phyloP scores from a whole-genome alignment of 30 jellyfish, hydroid and myxozoan species.

The Phacellophora camtschatica region DNA sequence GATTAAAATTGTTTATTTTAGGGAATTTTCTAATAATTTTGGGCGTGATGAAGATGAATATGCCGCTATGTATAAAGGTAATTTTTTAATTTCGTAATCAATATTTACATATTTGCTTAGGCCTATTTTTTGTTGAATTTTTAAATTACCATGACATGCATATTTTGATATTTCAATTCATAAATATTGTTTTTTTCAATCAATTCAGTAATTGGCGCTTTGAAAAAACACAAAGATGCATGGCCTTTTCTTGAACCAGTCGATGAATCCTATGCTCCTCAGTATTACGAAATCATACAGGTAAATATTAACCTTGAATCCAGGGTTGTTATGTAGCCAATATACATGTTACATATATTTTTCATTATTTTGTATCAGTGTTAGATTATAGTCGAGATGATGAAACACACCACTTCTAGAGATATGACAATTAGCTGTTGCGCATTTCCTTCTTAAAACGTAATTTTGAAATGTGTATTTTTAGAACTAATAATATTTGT shows the following conservation, averaged over 20 bases:
- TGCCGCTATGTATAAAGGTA: slow-evolving; percentile 86
- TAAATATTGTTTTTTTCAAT: background rate
- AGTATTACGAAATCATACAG: slow-evolving; percentile 74
- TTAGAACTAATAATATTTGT: too few relatives aligned
- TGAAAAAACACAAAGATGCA: slow-evolving; percentile 87
- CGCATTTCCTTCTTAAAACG: too few relatives aligned
- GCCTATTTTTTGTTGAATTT: background rate
- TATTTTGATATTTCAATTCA: background rate
- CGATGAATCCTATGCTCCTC: slow-evolving; percentile 94
- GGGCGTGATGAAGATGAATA: slow-evolving; percentile 78
- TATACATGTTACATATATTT: too few relatives aligned
- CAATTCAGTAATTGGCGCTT: slow-evolving; percentile 64
- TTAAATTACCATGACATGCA: background rate
- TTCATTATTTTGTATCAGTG: too few relatives aligned
- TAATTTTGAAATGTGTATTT: too few relatives aligned
- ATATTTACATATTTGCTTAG: too few relatives aligned
- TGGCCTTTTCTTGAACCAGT: slow-evolving; percentile 98
- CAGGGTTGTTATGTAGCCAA: too few relatives aligned
- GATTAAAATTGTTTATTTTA: background rate
- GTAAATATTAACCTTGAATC: too few relatives aligned
- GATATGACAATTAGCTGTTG: too few relatives aligned
- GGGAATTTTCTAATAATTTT: background rate
- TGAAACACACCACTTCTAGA: too few relatives aligned
- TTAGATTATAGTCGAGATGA: too few relatives aligned
- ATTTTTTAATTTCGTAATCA: too few relatives aligned